These are phyloP conservation scores for Vulpes vulpes DNA, from an alignment of 2,113 vertebrate species.

Conservation along the genomic window DNA sequence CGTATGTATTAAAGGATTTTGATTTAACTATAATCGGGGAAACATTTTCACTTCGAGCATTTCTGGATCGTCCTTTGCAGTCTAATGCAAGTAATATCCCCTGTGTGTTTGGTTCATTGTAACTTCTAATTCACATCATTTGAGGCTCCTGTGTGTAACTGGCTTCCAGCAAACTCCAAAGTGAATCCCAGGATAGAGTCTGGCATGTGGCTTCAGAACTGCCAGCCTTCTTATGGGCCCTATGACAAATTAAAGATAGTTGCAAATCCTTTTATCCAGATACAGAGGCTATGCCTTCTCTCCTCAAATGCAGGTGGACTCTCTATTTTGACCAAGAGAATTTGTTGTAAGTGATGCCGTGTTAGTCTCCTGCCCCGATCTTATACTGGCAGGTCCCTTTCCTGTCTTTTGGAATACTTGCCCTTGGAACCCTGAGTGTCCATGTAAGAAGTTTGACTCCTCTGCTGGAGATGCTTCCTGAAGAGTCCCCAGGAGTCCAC, in stretches of 20 bases:
- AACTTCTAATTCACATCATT: background rate
- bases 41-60: background rate
- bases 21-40: background rate
- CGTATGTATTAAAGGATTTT: background rate
- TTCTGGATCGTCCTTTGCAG: background rate
- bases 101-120: background rate
- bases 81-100: background rate
- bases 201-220: background rate
- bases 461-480: background rate
- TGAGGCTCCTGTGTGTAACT: background rate
- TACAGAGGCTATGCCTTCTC: background rate
- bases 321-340: background rate
- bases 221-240: background rate
- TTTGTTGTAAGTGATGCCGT: background rate
- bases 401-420: background rate
- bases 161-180: background rate
- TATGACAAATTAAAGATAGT: background rate
- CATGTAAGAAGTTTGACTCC: background rate
- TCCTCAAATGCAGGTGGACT: background rate
- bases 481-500: background rate
- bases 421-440: background rate
- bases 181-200: background rate
- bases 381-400: background rate
- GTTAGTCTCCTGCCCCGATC: background rate
- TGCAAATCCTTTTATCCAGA: background rate